Evolutionary conservation across 2,888 invertebrate species (phyloP), one percentile per base, ranked within the genome.

Genomic region (Byasa hedistus): DNA sequence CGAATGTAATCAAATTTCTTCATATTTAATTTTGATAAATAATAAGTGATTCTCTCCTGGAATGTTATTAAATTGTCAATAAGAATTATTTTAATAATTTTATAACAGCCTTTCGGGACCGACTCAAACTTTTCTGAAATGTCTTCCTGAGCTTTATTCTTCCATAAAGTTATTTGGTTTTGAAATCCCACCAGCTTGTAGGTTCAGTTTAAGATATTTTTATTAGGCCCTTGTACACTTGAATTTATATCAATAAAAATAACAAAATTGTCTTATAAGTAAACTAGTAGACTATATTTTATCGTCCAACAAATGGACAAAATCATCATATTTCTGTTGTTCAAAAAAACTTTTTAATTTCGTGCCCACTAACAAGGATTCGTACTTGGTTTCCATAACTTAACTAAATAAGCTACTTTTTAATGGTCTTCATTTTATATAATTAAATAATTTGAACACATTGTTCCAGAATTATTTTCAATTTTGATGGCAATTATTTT

Each of bases 351-450:
- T 69, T 71, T 70, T 67, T 57, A 57, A 74, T 66, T 69, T 74
- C 72, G 52, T 71, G 64, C 65, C 70, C 66, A 36, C 5, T 36
- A 36, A 36, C 32, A 76, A 71, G 68, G 60, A 69, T 68, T 69
- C 68, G 65, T 75, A 70, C 58, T 69, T 70, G 59, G 73, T 15
- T 21, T 60, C 52, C 52, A 60, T 60, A 24, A 51, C 60, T 60
- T 60, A 15, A 24, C 24, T 60, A 24, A 60, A 60, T 60, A 60
- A 60, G 27, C 60, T 60, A 24, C 21, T 72, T 65, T 75, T 74
- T 68, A 76, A 72, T 61, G 73, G 72, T 66, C 68, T 65, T 65
- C 66, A 69, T 62, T 72, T 74, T 69, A 74, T 76, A 70, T 73
- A 74, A n/a, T n/a, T n/a, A n/a, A n/a, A n/a, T n/a, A n/a, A n/a